Base-by-base conservation (phyloP, 2,113 vertebrate species). In the Lophotis ruficrista region DNA sequence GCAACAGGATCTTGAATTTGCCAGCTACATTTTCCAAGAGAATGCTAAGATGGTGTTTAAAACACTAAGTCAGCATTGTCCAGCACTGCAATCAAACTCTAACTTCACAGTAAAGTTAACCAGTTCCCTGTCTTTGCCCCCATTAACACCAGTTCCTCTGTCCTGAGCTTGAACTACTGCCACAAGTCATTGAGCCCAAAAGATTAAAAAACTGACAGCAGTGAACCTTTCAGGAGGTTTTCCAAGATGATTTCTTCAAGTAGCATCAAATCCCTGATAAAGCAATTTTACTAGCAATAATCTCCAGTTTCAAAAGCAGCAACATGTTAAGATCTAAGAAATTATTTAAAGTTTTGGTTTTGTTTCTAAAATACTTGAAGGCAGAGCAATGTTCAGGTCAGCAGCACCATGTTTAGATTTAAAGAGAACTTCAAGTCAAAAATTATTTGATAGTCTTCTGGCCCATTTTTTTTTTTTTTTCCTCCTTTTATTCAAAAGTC, bases 241-340 rank as follows among this genome's bases (percentile, higher is more conserved):
- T 77, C 81, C 77, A 94, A 76, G 83, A 89, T 71, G 71, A 92
- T 83, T 73, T 98, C 97, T 99, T 99, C 99, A 99, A 99, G 99
- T 99, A 99, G 98, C 96, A 96, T 97, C 93, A 98, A 98, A 98
- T 99, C 98, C 98, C 98, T 99, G 98, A 99, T 98, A 97, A 85
- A 96, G 92, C 85, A 98, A 60, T 96, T 81, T 90, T 94, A 89
- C 83, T 82, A 96, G 97, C 62, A 97, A 96, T 92, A 96, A 93
- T 82, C 96, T 91, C 86, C 90, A 94, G 89, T 89, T 70, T 91
- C 62, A 93, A 97, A 95, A 98, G 97, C 98, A 99, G 99, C 98
- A 98, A 98, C 98, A 98, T 85, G 16, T 38, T 81, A 78, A 92
- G 23, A 79, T 47, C 47, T 65, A 95, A 69, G 87, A 95, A 38